Evolutionary conservation across 1,140 invertebrate species (phyloP).

Genomic region (Alviniconcha marisindica): DNA sequence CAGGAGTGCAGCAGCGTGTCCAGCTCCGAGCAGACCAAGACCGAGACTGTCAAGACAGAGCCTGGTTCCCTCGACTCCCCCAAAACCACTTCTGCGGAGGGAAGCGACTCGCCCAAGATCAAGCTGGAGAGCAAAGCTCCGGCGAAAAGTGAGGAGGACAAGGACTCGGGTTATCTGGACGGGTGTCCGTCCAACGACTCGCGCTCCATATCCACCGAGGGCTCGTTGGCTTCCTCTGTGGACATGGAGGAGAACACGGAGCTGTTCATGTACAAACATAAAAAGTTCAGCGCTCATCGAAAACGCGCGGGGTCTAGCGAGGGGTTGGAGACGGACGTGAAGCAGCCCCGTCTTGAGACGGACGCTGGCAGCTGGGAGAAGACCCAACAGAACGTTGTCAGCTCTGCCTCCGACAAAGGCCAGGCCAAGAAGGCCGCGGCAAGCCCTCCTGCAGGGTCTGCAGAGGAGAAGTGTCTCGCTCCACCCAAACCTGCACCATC

Average conservation of each 20-base stretch:
- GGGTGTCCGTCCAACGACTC: constrained; percentile 38
- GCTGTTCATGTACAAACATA: constrained; percentile 62
- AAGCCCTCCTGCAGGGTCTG: not conserved
- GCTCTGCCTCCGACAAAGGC: constrained; percentile 2
- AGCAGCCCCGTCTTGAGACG: constrained; percentile 3
- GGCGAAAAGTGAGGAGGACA: not conserved
- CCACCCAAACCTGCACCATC: constrained; percentile 15
- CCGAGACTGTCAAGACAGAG: constrained; percentile 32
- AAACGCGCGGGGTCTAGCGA: constrained; percentile 46
- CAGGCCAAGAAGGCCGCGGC: not conserved
- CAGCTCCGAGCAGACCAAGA: constrained; percentile 22
- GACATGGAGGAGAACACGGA: constrained; percentile 41
- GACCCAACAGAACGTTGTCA: not conserved
- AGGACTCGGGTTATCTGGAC: constrained; percentile 25
- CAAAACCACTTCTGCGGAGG: not conserved
- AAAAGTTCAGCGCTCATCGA: constrained; percentile 63
- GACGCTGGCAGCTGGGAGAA: not conserved
- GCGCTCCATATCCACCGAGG: constrained; percentile 26
- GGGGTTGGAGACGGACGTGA: constrained; percentile 1
- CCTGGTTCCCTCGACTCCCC: constrained; percentile 14
- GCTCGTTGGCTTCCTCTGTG: constrained; percentile 25
- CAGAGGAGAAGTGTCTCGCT: not conserved
- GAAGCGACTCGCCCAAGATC: not conserved
- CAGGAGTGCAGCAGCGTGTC: constrained; percentile 18
- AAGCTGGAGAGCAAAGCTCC: not conserved